Evolutionary conservation across 2,113 vertebrate genomes (phyloP), one percentile per base, ranked within the genome.

Genomic region (Pterocles burchelli): DNA sequence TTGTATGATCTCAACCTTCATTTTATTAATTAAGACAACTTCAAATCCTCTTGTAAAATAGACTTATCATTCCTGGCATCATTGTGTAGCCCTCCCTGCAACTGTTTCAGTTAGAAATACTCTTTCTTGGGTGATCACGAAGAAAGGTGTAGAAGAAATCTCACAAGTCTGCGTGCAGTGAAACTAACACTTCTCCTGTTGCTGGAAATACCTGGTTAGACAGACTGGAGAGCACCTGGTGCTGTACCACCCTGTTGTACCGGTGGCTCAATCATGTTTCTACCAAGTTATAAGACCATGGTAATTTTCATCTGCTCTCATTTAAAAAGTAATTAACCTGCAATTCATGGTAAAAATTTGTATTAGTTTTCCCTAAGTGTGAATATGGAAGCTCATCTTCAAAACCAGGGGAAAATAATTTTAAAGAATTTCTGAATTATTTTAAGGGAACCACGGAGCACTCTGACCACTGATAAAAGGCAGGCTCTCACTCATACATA

Each of bases 241-340:
- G 55, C 26, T 75, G 7, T 43, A 57, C 12, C 28, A 76, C 11
- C 31, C 4, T 36, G 14, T 8, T 31, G 22, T 6, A 13, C 2
- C 51, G 26, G 6, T 46, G n/a, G n/a, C 25, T 88, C n/a, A 48
- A 16, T 25, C 1, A 2, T 0, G 0, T 26, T 52, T 41, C 13
- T 77, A 71, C 25, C 45, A 77, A 29, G 14, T 46, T 63, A 7
- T 31, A 72, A 58, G 2, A 62, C 26, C 4, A 36, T 5, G 3
- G 43, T 45, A 16, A 38, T 62, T 66, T 21, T 57, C 48, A 78
- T 21, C 34, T n/a, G 21, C 25, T n/a, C 31, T 22, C 41, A 65
- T 65, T 71, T 71, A 83, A 9, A 41, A 61, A 36, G n/a, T 11
- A 71, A 84, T 41, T 41, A 65, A 67, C 26, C 6, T 45, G 45